Conservation (phyloP, 2,888 invertebrate species). For the Acanthosoma haemorrhoidale region DNA sequence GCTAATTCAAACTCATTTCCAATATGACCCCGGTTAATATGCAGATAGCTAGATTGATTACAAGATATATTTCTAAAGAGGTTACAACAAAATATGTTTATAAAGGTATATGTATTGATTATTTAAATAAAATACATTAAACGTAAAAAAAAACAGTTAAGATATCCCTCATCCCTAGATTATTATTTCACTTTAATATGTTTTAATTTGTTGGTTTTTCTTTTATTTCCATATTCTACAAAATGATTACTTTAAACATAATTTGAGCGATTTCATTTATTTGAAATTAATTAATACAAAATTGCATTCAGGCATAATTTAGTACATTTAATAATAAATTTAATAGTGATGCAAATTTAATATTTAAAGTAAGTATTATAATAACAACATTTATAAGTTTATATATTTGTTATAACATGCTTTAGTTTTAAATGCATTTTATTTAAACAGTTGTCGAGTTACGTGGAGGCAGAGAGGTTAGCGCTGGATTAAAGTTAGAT, state of each 20-base stretch:
- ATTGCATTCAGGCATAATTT: conserved; percentile 37
- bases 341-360: conserved; percentile 35
- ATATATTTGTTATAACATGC: conserved; percentile 38
- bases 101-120: conserved; percentile 16
- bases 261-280: neutral
- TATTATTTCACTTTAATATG: neutral
- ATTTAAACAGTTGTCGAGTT: conserved; percentile 43
- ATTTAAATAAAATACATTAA: neutral
- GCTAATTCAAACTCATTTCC: neutral
- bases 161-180: conserved; percentile 35
- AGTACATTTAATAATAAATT: conserved; percentile 35
- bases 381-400: conserved; percentile 36
- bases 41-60: too few species aligned
- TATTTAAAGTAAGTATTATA: conserved; percentile 28
- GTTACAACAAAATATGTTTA: conserved; percentile 19
- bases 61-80: too few species aligned
- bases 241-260: neutral
- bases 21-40: too few species aligned
- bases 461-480: conserved; percentile 48
- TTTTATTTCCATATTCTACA: neutral
- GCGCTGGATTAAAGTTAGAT: conserved; percentile 38
- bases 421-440: conserved; percentile 39
- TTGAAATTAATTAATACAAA: conserved; percentile 30
- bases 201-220: neutral
- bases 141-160: conserved; percentile 8